phyloP scores from a whole-genome alignment of 2,888 invertebrate species.

The Leptopterna dolabrata region DNA sequence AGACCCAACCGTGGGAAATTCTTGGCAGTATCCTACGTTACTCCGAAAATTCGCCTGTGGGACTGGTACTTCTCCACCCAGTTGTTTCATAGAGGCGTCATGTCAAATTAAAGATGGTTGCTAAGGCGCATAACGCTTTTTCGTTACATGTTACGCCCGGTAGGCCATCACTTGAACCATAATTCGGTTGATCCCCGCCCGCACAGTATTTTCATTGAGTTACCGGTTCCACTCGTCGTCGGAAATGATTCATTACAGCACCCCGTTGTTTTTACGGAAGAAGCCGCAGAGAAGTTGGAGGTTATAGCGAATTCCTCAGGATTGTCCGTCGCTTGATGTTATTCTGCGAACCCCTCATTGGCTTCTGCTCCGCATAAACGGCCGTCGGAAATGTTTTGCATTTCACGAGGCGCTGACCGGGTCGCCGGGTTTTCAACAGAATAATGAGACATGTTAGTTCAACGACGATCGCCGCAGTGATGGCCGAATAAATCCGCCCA shows the following conservation, averaged over 20 bases:
- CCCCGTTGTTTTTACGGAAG: background rate
- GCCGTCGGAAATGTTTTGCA: background rate
- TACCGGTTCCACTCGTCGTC: background rate
- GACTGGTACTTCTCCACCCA: too few relatives aligned
- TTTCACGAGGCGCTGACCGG: background rate
- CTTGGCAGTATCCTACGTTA: too few relatives aligned
- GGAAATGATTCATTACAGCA: background rate
- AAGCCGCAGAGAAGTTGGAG: background rate
- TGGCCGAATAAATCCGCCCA: background rate
- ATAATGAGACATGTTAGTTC: background rate
- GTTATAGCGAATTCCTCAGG: background rate
- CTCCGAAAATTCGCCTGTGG: too few relatives aligned
- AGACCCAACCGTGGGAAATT: too few relatives aligned
- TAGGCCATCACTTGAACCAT: too few relatives aligned
- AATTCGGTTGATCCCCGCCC: too few relatives aligned
- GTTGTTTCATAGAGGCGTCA: too few relatives aligned
- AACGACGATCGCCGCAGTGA: background rate
- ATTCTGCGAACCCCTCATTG: background rate
- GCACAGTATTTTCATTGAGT: too few relatives aligned
- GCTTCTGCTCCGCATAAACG: background rate
- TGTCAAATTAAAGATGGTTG: too few relatives aligned
- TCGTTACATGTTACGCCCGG: too few relatives aligned
- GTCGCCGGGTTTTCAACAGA: background rate
- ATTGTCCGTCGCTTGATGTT: background rate
- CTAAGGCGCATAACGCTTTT: too few relatives aligned